Percentiles rank a stretch among this genome's conserved stretches.
Conservation (phyloP, 2,113 vertebrate species). For the Thymallus thymallus region DNA sequence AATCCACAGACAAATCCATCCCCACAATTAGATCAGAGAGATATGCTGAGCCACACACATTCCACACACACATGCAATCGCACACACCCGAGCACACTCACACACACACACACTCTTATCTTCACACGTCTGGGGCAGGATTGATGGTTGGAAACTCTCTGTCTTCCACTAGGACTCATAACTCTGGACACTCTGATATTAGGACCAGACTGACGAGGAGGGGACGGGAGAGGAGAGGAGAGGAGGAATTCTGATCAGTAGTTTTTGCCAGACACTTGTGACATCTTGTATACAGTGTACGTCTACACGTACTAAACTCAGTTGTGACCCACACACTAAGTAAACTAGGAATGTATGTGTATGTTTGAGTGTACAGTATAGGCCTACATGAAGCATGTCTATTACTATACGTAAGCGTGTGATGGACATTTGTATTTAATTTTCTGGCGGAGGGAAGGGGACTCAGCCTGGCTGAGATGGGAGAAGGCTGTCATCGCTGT, state of each 20-base stretch:
- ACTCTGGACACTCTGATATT: conserved; percentile 30
- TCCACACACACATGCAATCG: conserved; percentile 16
- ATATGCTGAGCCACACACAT: conserved; percentile 34
- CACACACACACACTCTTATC: conserved; percentile 17
- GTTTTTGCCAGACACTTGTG: too few relatives aligned
- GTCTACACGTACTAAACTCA: too few relatives aligned
- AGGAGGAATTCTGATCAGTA: too few relatives aligned
- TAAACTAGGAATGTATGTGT: neutral
- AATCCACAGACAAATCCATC: conserved; percentile 7
- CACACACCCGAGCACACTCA: conserved; percentile 21
- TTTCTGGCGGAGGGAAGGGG: conserved; percentile 59
- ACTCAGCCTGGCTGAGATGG: conserved; percentile 56
- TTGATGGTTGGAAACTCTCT: conserved; percentile 35
- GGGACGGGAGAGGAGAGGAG: neutral
- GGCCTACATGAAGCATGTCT: neutral
- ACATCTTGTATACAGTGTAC: too few relatives aligned
- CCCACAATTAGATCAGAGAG: conserved; percentile 38
- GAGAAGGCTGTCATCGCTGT: conserved; percentile 72
- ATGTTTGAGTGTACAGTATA: neutral
- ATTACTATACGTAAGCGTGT: neutral
- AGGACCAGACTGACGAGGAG: conserved; percentile 25
- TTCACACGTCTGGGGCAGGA: conserved; percentile 4
- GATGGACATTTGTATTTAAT: conserved; percentile 75
- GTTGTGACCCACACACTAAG: neutral
- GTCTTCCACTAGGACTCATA: conserved; percentile 26